Evolutionary conservation across 2,888 invertebrate species (phyloP).

Genomic region (Eremobia ochroleuca): DNA sequence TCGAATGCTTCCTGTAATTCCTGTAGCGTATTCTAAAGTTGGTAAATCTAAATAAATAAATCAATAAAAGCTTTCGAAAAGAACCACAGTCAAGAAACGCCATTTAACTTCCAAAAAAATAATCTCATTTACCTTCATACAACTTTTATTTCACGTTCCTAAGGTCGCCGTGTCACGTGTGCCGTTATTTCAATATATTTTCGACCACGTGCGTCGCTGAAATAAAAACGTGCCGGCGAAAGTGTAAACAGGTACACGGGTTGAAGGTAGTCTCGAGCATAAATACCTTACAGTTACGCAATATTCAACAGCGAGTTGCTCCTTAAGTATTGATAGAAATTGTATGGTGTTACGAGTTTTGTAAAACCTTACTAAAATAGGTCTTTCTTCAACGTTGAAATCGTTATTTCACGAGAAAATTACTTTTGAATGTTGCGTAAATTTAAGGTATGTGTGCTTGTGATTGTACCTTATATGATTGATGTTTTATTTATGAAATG

Average conservation of each 20-base stretch:
- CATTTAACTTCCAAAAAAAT: constrained; percentile 14
- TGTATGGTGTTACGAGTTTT: background rate
- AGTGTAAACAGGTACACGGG: constrained; percentile 60
- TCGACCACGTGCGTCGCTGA: constrained; percentile 67
- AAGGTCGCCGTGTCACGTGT: constrained; percentile 68
- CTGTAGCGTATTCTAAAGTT: background rate
- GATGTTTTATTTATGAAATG: constrained; percentile 28
- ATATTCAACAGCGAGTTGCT: background rate
- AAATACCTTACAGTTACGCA: background rate
- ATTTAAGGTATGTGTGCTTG: background rate
- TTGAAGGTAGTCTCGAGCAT: background rate
- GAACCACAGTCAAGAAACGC: constrained; percentile 1
- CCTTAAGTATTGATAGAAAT: background rate
- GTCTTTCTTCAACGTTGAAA: background rate
- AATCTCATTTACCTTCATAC: constrained; percentile 17
- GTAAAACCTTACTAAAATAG: background rate
- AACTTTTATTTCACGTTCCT: constrained; percentile 36
- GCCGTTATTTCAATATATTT: constrained; percentile 70
- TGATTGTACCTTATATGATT: background rate
- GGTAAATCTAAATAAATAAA: background rate
- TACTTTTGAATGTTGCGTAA: background rate
- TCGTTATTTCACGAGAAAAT: background rate
- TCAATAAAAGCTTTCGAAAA: background rate
- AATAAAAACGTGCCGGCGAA: constrained; percentile 73
- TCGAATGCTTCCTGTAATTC: background rate